A percentile compares a stretch with the other conserved stretches of the same genome.
These are phyloP conservation scores for Caenorhabditis latens DNA, from an alignment of 1,140 invertebrate genomes.

Conservation along the genomic window DNA sequence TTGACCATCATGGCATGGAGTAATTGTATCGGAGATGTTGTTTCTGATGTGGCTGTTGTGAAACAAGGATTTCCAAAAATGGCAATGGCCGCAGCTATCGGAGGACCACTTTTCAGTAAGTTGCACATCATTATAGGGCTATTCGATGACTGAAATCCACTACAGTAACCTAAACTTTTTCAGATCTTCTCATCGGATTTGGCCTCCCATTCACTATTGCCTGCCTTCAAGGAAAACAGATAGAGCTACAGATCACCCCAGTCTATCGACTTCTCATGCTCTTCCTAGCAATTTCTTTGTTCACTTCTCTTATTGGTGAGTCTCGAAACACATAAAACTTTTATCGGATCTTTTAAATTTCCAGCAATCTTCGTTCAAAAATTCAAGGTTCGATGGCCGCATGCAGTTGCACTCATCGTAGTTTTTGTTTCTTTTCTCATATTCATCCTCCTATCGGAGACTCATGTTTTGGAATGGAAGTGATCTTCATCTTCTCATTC, in stretches of 20 bases:
- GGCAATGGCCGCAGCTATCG: constrained; percentile 84
- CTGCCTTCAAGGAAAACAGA: constrained; percentile 78
- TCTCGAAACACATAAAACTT: neutral
- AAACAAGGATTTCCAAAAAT: constrained; percentile 83
- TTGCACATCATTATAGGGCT: neutral
- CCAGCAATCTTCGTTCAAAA: constrained; percentile 66
- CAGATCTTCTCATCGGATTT: constrained; percentile 81
- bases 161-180: neutral
- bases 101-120: constrained; percentile 83
- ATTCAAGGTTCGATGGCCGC: constrained; percentile 78
- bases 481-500: neutral
- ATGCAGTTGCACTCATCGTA: constrained; percentile 78
- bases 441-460: constrained; percentile 78
- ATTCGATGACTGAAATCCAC: neutral
- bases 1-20: constrained; percentile 85
- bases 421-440: constrained; percentile 79
- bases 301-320: constrained; percentile 75
- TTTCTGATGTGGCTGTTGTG: constrained; percentile 83
- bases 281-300: constrained; percentile 78
- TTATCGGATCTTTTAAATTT: neutral
- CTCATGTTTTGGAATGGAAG: constrained; percentile 62
- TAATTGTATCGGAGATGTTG: constrained; percentile 84
- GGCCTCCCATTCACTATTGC: constrained; percentile 81
- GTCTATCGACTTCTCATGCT: constrained; percentile 50
- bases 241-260: constrained; percentile 65